Evolutionary conservation across 2,888 invertebrate genomes (phyloP).

Genomic region (Philereme transversata): DNA sequence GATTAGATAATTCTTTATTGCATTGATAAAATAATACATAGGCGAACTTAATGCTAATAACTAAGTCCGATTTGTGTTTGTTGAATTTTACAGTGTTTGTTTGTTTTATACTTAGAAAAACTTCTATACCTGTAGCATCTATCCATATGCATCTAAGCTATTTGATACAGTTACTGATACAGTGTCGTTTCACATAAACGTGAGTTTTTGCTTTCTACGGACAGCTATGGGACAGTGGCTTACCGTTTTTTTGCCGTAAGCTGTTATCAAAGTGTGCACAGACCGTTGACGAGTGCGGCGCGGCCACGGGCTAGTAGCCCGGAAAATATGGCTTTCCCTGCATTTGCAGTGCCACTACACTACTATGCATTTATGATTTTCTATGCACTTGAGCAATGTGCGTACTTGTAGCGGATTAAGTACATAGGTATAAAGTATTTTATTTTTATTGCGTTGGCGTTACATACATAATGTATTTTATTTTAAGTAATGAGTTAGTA

Average conservation of each 20-base stretch:
- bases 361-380: slow-evolving; percentile 36
- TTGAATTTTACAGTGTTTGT: too few species aligned
- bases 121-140: neutral
- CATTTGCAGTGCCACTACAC: slow-evolving; percentile 41
- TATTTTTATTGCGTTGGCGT: too few species aligned
- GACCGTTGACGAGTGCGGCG: slow-evolving; percentile 65
- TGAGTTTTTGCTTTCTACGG: slow-evolving; percentile 27
- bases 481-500: too few species aligned
- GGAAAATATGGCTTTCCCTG: slow-evolving; percentile 75
- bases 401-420: neutral
- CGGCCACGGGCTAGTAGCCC: slow-evolving; percentile 69
- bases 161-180: slow-evolving; percentile 15
- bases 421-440: too few species aligned
- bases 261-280: slow-evolving; percentile 62
- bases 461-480: too few species aligned
- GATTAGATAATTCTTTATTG: too few species aligned
- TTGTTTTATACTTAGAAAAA: too few species aligned
- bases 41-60: too few species aligned
- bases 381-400: slow-evolving; percentile 28
- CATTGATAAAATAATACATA: neutral
- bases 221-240: slow-evolving; percentile 25
- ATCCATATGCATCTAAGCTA: neutral
- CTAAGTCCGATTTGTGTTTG: too few species aligned
- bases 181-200: slow-evolving; percentile 23
- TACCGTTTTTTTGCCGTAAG: slow-evolving; percentile 38